These are phyloP conservation scores for Apodemus agrarius DNA, from an alignment of 2,797 vertebrate species.

Conservation along the genomic window DNA sequence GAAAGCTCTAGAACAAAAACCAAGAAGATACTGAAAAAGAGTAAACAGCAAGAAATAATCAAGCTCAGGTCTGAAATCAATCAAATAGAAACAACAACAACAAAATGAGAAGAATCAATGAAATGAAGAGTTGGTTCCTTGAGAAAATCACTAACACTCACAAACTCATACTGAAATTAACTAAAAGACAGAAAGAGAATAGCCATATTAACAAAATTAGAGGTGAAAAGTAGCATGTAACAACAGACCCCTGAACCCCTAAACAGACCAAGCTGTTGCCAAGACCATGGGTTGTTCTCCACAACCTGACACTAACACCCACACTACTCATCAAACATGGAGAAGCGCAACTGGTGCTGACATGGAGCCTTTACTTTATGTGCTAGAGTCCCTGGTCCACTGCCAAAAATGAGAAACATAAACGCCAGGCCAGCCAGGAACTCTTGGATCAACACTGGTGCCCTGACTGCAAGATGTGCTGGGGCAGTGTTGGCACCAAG, in stretches of 20 bases:
- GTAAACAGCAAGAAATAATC: background rate
- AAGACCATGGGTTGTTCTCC: background rate
- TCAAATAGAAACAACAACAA: background rate
- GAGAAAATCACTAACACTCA: background rate
- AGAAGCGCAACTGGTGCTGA: background rate
- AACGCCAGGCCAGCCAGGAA: background rate
- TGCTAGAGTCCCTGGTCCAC: background rate
- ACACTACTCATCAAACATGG: background rate
- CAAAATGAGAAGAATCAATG: background rate
- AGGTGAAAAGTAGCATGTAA: background rate
- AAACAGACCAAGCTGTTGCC: background rate
- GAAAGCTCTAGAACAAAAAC: background rate
- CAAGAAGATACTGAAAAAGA: background rate
- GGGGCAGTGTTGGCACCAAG: too few species aligned
- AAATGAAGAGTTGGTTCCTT: background rate
- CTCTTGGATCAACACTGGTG: too few species aligned
- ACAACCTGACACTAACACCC: background rate
- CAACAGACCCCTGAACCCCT: background rate
- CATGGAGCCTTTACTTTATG: background rate
- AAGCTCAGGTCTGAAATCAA: background rate
- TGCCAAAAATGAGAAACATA: background rate
- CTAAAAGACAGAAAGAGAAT: background rate
- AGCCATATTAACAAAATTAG: background rate
- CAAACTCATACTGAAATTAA: background rate
- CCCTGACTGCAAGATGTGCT: background rate